Percentiles rank a stretch among this genome's conserved stretches.
phyloP scores from a whole-genome alignment of 1,140 invertebrate genomes.

The Oncopeltus fasciatus region DNA sequence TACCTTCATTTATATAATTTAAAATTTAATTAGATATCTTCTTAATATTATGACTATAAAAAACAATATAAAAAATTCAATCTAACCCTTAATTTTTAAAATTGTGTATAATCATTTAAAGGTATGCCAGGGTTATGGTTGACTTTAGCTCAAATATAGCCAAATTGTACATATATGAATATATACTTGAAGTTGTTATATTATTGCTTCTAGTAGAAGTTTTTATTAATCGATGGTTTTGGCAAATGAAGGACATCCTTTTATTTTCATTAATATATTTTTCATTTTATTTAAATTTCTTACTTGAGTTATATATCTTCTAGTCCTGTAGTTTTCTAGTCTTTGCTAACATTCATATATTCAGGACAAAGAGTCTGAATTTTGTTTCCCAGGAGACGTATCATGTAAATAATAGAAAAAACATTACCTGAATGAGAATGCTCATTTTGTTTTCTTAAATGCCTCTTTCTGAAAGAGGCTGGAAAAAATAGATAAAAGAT shows the following conservation, averaged over 20 bases:
- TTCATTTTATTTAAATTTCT: background rate
- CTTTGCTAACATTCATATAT: background rate
- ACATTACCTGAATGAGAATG: background rate
- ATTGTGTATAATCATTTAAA: background rate
- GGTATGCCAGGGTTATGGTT: background rate
- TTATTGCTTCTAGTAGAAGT: background rate
- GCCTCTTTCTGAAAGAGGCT: background rate
- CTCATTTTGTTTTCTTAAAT: background rate
- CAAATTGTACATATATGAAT: constrained; percentile 1
- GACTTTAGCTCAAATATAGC: constrained; percentile 1
- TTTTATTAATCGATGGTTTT: background rate
- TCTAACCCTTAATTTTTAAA: no score
- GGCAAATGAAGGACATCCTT: background rate
- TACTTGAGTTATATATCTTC: background rate
- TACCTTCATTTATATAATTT: no score
- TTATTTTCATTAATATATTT: background rate
- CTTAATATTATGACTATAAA: no score
- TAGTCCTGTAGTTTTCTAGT: background rate
- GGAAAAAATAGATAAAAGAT: background rate
- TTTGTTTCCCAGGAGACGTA: no score
- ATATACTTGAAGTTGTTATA: background rate
- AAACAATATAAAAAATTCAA: no score
- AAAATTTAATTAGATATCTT: no score
- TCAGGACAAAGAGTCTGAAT: background rate
- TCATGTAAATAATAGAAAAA: background rate